Evolutionary conservation across 2,797 vertebrate genomes (phyloP).

Genomic region (Eulemur coronatus): DNA sequence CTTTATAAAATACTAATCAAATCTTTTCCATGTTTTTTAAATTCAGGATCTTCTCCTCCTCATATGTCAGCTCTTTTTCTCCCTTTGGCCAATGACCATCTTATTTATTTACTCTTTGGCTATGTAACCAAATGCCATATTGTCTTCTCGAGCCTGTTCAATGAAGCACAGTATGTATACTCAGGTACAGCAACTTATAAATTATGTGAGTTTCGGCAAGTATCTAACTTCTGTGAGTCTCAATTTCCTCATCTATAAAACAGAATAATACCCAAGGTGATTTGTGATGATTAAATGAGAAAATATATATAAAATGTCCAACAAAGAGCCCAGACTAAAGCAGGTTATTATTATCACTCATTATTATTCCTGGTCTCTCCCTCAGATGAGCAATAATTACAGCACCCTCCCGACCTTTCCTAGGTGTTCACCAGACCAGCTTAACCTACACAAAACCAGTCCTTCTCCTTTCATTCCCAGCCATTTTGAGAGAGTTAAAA

Average conservation of each 20-base stretch:
- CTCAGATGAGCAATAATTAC: background rate
- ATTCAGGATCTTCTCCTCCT: background rate
- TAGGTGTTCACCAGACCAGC: background rate
- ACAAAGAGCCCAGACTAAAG: background rate
- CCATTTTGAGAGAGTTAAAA: background rate
- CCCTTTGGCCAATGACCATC: background rate
- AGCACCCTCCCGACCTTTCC: background rate
- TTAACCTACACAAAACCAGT: background rate
- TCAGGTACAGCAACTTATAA: background rate
- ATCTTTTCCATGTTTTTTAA: background rate
- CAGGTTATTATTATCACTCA: background rate
- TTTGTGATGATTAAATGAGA: background rate
- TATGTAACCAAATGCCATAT: background rate
- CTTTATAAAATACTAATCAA: slow-evolving; percentile 45
- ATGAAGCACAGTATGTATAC: background rate
- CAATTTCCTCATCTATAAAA: background rate
- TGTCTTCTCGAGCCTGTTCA: background rate
- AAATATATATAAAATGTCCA: background rate
- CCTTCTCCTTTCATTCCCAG: background rate
- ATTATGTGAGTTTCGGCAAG: background rate
- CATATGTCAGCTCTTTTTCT: background rate
- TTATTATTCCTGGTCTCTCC: background rate
- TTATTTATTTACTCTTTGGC: background rate
- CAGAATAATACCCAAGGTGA: background rate
- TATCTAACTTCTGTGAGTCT: background rate